Evolutionary conservation across 2,888 invertebrate species (phyloP).

Genomic region (Amphipoea oculea): DNA sequence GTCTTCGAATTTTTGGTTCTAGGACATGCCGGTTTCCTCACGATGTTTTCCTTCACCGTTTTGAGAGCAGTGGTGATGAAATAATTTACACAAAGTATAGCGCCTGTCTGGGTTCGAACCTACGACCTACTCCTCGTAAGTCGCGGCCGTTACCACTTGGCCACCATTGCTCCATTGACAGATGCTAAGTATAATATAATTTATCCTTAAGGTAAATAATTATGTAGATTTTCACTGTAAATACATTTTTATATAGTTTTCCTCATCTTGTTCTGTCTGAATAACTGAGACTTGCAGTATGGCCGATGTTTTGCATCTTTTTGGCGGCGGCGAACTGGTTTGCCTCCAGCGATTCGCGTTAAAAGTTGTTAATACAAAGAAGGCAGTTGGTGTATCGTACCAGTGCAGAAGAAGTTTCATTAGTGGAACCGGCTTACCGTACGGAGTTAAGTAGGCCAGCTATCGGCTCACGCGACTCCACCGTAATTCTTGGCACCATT

Average conservation of each 20-base stretch:
- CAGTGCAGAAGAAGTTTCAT: slow-evolving; percentile 73
- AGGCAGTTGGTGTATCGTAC: slow-evolving; percentile 69
- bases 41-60: no score
- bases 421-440: slow-evolving; percentile 73
- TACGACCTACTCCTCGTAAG: no score
- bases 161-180: no score
- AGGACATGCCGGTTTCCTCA: no score
- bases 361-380: slow-evolving; percentile 61
- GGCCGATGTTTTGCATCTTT: slow-evolving; percentile 49
- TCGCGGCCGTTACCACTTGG: no score
- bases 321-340: slow-evolving; percentile 61
- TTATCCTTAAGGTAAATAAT: slow-evolving; percentile 45
- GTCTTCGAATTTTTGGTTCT: no score
- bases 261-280: slow-evolving; percentile 42
- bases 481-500: slow-evolving; percentile 65
- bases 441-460: slow-evolving; percentile 78
- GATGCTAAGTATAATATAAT: not conserved
- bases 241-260: slow-evolving; percentile 38
- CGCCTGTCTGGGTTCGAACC: no score
- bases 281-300: slow-evolving; percentile 21
- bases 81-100: no score
- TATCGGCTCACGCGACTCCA: slow-evolving; percentile 77
- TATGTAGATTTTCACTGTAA: slow-evolving; percentile 12
- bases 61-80: no score
- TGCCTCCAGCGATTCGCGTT: slow-evolving; percentile 40